phyloP scores from a whole-genome alignment of 2,888 invertebrate genomes.

The Myopa tessellatipennis region DNA sequence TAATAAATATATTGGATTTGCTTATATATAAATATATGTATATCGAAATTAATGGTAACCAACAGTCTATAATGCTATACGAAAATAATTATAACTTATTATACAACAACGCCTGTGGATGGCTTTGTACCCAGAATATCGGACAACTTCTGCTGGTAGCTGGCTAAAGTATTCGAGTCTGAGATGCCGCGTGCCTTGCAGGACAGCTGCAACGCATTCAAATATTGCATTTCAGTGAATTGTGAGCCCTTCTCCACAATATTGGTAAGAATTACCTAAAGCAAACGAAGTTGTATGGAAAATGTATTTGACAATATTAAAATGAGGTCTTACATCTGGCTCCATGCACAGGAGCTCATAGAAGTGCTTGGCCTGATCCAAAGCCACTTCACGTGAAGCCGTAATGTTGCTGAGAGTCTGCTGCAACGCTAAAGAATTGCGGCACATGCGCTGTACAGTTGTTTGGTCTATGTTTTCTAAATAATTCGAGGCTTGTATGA shows the following conservation, averaged over 20 bases:
- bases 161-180: slow-evolving; percentile 72
- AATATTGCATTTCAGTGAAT: slow-evolving; percentile 89
- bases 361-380: slow-evolving; percentile 90
- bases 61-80: slow-evolving; percentile 33
- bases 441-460: slow-evolving; percentile 85
- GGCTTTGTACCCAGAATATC: slow-evolving; percentile 79
- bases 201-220: slow-evolving; percentile 84
- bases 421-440: slow-evolving; percentile 86
- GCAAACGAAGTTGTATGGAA: slow-evolving; percentile 50
- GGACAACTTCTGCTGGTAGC: slow-evolving; percentile 82
- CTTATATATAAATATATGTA: slow-evolving; percentile 2
- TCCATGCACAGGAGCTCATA: slow-evolving; percentile 86
- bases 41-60: slow-evolving; percentile 27
- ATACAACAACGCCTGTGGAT: slow-evolving; percentile 84
- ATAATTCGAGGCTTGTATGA: slow-evolving; percentile 84
- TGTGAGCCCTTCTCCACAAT: slow-evolving; percentile 89
- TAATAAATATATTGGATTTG: slow-evolving; percentile 31
- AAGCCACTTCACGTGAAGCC: slow-evolving; percentile 81
- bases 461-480: slow-evolving; percentile 84
- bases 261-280: slow-evolving; percentile 83
- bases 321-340: slow-evolving; percentile 75
- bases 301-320: neutral
- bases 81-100: slow-evolving; percentile 50
- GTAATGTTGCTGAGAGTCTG: slow-evolving; percentile 88
- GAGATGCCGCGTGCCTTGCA: slow-evolving; percentile 73